Evolutionary conservation across 2,113 vertebrate genomes (phyloP).

Genomic region (Redunca redunca): DNA sequence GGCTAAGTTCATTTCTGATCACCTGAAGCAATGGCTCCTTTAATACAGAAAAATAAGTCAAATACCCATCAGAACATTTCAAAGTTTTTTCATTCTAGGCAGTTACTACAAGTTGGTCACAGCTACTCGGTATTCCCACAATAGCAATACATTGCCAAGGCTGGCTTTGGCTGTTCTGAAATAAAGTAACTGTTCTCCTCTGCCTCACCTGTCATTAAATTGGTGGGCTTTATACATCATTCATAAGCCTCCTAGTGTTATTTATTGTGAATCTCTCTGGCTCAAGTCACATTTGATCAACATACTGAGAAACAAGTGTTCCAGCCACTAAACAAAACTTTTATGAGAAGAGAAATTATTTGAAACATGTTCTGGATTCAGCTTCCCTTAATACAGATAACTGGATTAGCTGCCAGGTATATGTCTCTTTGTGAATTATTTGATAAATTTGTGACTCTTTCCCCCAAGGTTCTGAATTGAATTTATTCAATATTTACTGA

Average conservation of each 20-base stretch:
- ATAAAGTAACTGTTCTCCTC: slow-evolving; percentile 25
- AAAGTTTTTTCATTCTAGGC: background rate
- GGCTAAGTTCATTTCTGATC: background rate
- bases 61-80: background rate
- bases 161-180: slow-evolving; percentile 1
- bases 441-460: slow-evolving; percentile 18
- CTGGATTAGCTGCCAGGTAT: slow-evolving; percentile 43
- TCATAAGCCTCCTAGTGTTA: slow-evolving; percentile 34
- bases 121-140: background rate
- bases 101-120: background rate
- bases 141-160: background rate
- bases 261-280: slow-evolving; percentile 12
- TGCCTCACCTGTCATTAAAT: background rate
- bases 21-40: background rate
- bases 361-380: background rate
- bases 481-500: slow-evolving; percentile 43
- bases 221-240: slow-evolving; percentile 38
- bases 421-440: slow-evolving; percentile 31
- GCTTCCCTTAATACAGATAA: slow-evolving; percentile 37
- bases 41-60: background rate
- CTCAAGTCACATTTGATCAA: slow-evolving; percentile 50
- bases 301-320: slow-evolving; percentile 44
- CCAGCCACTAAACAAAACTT: slow-evolving; percentile 33
- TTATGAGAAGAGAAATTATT: background rate
- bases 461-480: slow-evolving; percentile 16